These are phyloP conservation scores for Eupsilia transversa DNA, from an alignment of 2,888 invertebrate species.

Conservation along the genomic window DNA sequence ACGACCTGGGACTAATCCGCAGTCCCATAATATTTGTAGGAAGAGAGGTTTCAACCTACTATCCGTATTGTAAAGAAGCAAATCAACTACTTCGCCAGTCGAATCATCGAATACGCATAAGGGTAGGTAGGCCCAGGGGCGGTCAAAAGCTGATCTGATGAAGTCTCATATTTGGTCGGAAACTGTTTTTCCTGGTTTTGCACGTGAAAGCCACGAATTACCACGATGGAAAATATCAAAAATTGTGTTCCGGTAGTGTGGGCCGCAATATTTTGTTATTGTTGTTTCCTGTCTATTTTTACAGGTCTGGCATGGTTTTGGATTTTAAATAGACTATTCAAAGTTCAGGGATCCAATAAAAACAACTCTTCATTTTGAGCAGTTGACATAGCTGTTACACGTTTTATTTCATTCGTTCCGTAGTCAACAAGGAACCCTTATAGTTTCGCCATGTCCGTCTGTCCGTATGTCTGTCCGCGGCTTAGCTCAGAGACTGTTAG, in stretches of 20 bases:
- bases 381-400: too few species aligned
- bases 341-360: neutral
- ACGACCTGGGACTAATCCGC: too few species aligned
- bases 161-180: neutral
- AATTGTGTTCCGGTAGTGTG: neutral
- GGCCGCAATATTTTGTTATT: neutral
- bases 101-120: neutral
- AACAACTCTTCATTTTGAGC: neutral
- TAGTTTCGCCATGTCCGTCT: too few species aligned
- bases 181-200: neutral
- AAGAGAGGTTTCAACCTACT: neutral
- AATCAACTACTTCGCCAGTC: neutral
- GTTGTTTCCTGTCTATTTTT: neutral
- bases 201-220: neutral
- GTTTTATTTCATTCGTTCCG: conserved; percentile 5
- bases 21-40: neutral
- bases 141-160: neutral
- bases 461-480: too few species aligned
- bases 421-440: too few species aligned
- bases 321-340: neutral
- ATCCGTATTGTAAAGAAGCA: neutral
- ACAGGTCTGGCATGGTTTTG: neutral
- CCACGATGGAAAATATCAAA: neutral
- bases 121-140: neutral
- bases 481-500: too few species aligned